phyloP scores from a whole-genome alignment of 2,797 vertebrate genomes.

The Pangasius krempfi region DNA sequence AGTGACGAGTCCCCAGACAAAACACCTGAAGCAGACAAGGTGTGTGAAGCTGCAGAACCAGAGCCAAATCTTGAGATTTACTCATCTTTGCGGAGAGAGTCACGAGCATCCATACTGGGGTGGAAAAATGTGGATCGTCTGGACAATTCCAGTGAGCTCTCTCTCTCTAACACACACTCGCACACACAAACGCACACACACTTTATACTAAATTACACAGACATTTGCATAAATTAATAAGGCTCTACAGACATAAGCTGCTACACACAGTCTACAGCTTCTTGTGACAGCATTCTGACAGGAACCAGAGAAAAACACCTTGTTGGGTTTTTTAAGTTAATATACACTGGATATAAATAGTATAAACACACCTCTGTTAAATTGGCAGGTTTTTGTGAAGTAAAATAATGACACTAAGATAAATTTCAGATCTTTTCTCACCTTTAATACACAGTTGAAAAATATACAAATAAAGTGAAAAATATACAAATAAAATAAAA shows the following conservation, averaged over 20 bases:
- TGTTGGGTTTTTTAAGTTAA: not conserved
- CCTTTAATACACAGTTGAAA: too few relatives aligned
- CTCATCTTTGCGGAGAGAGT: constrained; percentile 76
- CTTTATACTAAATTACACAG: not conserved
- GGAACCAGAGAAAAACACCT: not conserved
- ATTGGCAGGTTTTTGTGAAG: too few relatives aligned
- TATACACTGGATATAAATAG: not conserved
- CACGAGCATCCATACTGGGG: constrained; percentile 68
- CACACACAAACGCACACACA: constrained; percentile 35
- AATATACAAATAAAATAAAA: too few relatives aligned
- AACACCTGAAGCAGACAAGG: constrained; percentile 84
- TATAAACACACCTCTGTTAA: too few relatives aligned
- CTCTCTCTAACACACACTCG: not conserved
- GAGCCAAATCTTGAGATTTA: constrained; percentile 66
- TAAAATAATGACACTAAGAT: too few relatives aligned
- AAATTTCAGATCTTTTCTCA: too few relatives aligned
- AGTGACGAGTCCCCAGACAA: constrained; percentile 61
- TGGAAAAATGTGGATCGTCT: constrained; percentile 87
- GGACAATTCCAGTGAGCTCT: constrained; percentile 82
- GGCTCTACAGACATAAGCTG: not conserved
- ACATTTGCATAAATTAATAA: not conserved
- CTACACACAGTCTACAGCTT: not conserved
- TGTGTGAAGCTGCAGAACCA: constrained; percentile 61
- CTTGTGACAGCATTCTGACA: not conserved
- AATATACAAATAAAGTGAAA: too few relatives aligned